These are phyloP conservation scores for Acropternis orthonyx DNA, from an alignment of 2,797 vertebrate genomes.

Conservation along the genomic window DNA sequence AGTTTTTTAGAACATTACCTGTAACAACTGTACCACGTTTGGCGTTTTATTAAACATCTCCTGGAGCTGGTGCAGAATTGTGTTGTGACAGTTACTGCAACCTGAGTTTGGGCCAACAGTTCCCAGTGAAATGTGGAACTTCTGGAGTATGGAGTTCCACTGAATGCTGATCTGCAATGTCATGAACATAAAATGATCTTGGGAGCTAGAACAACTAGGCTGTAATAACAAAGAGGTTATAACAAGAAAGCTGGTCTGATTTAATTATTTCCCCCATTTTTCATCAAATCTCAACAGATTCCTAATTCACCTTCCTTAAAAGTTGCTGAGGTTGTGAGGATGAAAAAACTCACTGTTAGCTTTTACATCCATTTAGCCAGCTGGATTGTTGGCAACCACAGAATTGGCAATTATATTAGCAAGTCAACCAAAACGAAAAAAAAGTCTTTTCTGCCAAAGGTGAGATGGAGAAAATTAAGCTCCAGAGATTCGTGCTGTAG, in stretches of 20 bases:
- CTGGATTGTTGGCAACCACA: not conserved
- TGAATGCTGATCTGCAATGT: conserved; percentile 90
- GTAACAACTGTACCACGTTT: conserved; percentile 93
- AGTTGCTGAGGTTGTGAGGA: not conserved
- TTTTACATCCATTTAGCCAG: not conserved
- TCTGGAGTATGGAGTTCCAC: conserved; percentile 93
- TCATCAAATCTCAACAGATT: not conserved
- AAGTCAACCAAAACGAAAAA: not conserved
- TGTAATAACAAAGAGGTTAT: not conserved
- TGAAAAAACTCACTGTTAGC: not conserved
- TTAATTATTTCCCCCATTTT: not conserved
- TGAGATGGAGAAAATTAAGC: not conserved
- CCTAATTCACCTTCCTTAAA: not conserved
- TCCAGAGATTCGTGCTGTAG: not conserved
- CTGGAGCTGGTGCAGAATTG: conserved; percentile 98
- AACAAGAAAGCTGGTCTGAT: not conserved
- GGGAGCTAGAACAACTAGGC: not conserved
- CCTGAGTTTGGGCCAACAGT: conserved; percentile 98
- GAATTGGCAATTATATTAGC: not conserved
- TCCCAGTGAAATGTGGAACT: conserved; percentile 94
- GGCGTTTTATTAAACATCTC: conserved; percentile 99
- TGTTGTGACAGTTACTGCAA: conserved; percentile 99
- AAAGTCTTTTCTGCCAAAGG: not conserved
- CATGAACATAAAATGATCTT: conserved; percentile 40
- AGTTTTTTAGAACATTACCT: conserved; percentile 79